These are phyloP conservation scores for Lasioglossum figueresi DNA, from an alignment of 2,888 invertebrate species.

Conservation along the genomic window DNA sequence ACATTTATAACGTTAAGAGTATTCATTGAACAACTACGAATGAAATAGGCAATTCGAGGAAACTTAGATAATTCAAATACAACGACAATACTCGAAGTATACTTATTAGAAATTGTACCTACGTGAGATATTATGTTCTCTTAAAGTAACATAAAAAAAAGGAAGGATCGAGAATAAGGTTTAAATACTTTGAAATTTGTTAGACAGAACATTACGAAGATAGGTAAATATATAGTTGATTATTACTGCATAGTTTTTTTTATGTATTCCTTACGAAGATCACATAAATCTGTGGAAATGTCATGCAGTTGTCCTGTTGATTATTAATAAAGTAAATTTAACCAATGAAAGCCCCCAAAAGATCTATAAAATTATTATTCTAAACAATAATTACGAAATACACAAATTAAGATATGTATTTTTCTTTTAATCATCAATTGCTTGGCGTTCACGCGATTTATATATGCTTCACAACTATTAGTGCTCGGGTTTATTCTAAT, in stretches of 20 bases:
- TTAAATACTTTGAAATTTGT: constrained; percentile 37
- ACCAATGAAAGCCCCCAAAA: neutral
- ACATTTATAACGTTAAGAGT: constrained; percentile 42
- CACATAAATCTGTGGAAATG: constrained; percentile 44
- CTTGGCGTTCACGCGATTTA: constrained; percentile 41
- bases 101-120: constrained; percentile 44
- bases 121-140: constrained; percentile 29
- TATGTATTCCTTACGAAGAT: constrained; percentile 24
- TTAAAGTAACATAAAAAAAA: constrained; percentile 9
- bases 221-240: constrained; percentile 30
- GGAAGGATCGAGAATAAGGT: neutral
- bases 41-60: constrained; percentile 37
- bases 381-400: neutral
- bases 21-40: constrained; percentile 40
- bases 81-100: constrained; percentile 62
- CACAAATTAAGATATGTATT: neutral
- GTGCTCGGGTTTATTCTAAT: constrained; percentile 51
- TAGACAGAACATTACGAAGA: constrained; percentile 13
- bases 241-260: constrained; percentile 30
- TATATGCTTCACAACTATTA: constrained; percentile 30
- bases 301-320: constrained; percentile 29
- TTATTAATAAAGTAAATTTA: neutral
- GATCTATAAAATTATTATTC: neutral
- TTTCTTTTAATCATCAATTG: constrained; percentile 19
- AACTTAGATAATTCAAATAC: constrained; percentile 56